Evolutionary conservation across 2,113 vertebrate species (phyloP).

Genomic region (Indicator indicator): DNA sequence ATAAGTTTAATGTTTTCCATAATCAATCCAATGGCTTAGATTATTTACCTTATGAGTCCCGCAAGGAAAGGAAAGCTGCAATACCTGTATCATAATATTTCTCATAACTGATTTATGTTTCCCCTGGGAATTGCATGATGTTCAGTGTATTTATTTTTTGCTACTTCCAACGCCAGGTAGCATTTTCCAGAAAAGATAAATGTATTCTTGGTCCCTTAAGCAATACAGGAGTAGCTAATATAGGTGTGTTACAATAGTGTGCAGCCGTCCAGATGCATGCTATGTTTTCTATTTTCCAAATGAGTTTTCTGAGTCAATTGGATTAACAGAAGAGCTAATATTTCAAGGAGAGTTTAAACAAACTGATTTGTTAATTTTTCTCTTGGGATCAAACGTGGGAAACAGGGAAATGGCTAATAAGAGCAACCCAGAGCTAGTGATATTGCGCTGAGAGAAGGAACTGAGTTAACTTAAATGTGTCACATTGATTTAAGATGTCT

Average conservation of each 20-base stretch:
- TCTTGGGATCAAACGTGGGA: background rate
- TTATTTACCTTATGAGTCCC: slow-evolving; percentile 67
- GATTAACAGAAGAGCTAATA: slow-evolving; percentile 55
- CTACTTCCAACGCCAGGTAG: slow-evolving; percentile 49
- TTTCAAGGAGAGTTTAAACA: slow-evolving; percentile 59
- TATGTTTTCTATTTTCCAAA: slow-evolving; percentile 41
- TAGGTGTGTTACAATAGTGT: background rate
- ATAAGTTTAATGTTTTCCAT: slow-evolving; percentile 67
- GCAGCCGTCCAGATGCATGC: background rate
- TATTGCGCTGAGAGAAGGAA: slow-evolving; percentile 42
- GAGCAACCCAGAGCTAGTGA: slow-evolving; percentile 37
- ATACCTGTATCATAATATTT: slow-evolving; percentile 71
- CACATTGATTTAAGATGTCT: slow-evolving; percentile 45
- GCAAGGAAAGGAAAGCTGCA: slow-evolving; percentile 59
- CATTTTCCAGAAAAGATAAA: slow-evolving; percentile 66
- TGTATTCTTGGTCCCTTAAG: slow-evolving; percentile 63
- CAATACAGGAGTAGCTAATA: slow-evolving; percentile 32
- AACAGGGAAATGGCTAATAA: slow-evolving; percentile 48
- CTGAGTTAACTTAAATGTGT: slow-evolving; percentile 42
- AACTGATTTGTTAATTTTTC: slow-evolving; percentile 58
- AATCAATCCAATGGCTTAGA: slow-evolving; percentile 70
- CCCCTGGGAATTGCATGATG: slow-evolving; percentile 72
- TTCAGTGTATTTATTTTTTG: slow-evolving; percentile 73
- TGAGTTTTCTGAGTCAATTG: slow-evolving; percentile 42
- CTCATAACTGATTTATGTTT: slow-evolving; percentile 73